Percentiles rank a stretch among this genome's conserved stretches.
Conservation (phyloP, 2,113 vertebrate species). For the Paratilapia polleni region DNA sequence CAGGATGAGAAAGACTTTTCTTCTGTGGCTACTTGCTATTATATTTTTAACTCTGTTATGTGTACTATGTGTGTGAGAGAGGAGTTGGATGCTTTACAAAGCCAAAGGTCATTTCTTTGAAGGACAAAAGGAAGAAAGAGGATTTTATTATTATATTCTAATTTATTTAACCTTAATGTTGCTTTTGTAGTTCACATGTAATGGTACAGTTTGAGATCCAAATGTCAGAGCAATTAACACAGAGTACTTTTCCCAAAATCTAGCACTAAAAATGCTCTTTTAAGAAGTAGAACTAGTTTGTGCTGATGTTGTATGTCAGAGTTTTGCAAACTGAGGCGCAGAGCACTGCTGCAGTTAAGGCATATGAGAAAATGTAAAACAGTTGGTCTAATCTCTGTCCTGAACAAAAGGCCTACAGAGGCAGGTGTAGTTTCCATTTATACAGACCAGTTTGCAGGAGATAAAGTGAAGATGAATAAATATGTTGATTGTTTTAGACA, state of each 20-base stretch:
- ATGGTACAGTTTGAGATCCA: neutral
- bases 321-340: neutral
- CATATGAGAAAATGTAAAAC: conserved; percentile 52
- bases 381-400: conserved; percentile 38
- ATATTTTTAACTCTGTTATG: conserved; percentile 18
- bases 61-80: neutral
- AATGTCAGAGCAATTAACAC: neutral
- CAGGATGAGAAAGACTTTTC: neutral
- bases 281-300: neutral
- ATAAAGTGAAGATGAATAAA: conserved; percentile 3
- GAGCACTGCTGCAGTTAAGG: neutral
- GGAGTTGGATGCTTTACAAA: too few species aligned
- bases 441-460: neutral
- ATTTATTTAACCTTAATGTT: neutral
- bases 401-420: conserved; percentile 60
- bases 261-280: neutral
- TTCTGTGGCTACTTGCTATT: conserved; percentile 19
- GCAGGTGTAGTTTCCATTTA: neutral
- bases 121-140: neutral
- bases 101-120: too few species aligned
- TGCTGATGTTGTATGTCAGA: too few species aligned
- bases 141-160: neutral
- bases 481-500: neutral
- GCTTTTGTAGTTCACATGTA: neutral
- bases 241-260: neutral